phyloP scores from a whole-genome alignment of 2,797 vertebrate species.

The Gymnothorax javanicus region DNA sequence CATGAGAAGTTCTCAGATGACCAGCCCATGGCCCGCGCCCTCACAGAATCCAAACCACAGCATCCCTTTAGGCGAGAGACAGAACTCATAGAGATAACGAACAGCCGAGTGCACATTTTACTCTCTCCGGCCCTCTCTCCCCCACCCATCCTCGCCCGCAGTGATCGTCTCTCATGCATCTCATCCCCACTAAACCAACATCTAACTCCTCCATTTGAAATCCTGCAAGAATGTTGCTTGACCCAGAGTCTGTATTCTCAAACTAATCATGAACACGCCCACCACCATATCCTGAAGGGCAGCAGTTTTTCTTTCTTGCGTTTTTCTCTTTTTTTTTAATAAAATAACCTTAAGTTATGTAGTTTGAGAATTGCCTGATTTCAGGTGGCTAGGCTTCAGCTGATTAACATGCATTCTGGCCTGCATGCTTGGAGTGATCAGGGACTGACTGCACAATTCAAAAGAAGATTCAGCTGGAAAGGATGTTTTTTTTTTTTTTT shows the following conservation, averaged over 20 bases:
- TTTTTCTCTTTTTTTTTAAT: too few relatives aligned
- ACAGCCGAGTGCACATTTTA: neutral
- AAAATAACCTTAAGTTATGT: neutral
- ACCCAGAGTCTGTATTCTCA: neutral
- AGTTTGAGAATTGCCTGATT: neutral
- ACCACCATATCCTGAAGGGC: neutral
- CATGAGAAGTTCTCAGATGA: neutral
- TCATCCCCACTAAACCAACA: neutral
- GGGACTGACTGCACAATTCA: neutral
- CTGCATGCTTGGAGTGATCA: neutral
- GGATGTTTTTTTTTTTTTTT: neutral
- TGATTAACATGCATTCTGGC: neutral
- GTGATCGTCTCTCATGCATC: neutral
- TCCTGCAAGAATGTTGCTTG: neutral
- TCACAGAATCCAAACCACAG: neutral
- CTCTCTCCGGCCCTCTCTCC: neutral
- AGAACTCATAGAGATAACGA: neutral
- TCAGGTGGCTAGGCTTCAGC: neutral
- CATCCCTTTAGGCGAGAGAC: neutral
- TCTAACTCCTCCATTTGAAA: neutral
- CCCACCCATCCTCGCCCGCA: too few relatives aligned
- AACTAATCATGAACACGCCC: neutral
- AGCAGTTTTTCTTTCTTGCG: neutral
- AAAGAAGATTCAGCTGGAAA: neutral
- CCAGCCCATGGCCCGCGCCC: neutral